Conservation (phyloP, 1,140 invertebrate species). For the Panonychus citri region DNA sequence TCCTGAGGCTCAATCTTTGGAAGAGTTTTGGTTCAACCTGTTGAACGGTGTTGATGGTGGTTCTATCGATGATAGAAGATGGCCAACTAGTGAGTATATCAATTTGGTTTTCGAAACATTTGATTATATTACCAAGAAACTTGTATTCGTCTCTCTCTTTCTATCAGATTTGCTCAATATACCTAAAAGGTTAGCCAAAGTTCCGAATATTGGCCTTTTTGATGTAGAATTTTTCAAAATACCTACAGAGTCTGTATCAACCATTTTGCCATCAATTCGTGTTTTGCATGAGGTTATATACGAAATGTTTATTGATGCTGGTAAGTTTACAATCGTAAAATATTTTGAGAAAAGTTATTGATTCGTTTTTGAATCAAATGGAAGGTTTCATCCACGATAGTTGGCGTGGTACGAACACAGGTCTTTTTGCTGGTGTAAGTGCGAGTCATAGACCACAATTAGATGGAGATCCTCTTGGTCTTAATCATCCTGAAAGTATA, state of each 20-base stretch:
- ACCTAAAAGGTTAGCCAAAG: not conserved
- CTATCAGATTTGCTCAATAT: not conserved
- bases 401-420: conserved; percentile 39
- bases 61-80: too few relatives aligned
- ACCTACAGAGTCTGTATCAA: not conserved
- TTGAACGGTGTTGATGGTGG: too few relatives aligned
- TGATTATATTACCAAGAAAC: too few relatives aligned
- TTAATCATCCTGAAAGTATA: not conserved
- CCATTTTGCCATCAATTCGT: not conserved
- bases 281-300: not conserved
- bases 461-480: not conserved
- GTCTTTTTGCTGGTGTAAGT: conserved; percentile 59
- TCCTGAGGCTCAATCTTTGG: too few relatives aligned
- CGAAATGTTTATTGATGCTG: not conserved
- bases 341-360: not conserved
- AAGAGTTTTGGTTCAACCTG: too few relatives aligned
- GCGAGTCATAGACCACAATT: not conserved
- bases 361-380: not conserved
- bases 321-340: not conserved
- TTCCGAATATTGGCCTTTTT: not conserved
- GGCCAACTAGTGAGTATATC: too few relatives aligned
- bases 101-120: too few relatives aligned
- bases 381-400: conserved; percentile 18
- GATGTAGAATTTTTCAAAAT: not conserved
- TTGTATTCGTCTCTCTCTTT: too few relatives aligned